Base-by-base conservation (phyloP, 1,140 invertebrate genomes). In the Caenorhabditis inopinata region DNA sequence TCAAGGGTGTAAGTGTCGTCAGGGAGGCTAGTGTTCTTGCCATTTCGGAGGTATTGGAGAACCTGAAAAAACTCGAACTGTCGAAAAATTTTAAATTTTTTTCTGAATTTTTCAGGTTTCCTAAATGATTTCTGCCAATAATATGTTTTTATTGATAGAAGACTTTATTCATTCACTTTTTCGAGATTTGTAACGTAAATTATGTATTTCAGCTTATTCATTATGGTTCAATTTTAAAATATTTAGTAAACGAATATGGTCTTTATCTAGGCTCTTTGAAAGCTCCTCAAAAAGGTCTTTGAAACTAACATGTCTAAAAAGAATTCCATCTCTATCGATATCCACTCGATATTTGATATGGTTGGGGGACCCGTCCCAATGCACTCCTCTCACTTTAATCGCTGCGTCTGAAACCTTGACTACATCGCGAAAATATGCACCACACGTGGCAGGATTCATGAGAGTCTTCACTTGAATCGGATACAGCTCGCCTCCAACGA, bases 401-500 rank as follows among this genome's bases (percentile, higher is more conserved):
- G 49, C 49, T 7, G 35, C 35, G n/a, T 78, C 76, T 1, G 29
- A 38, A 9, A 38, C 53, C 21, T 53, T 38, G 21, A 78, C 51
- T 2, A 78, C 53, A 21, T 78, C 78, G n/a, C 58, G 32, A 18
- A 79, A 79, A n/a, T 27, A 79, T 29, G 58, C 16, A 23, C 78
- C 78, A 74, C 42, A 46, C 1, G 38, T 79, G 1, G 62, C 45
- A 2, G 38, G 47, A 51, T 79, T 58, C 38, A 79, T 47, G 7
- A 79, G 47, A 35, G 78, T 79, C 21, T 48, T 79, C 29, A 79
- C 35, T 58, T 79, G 78, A 47, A 74, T 46, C 11, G 78, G 78
- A 45, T 74, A 74, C 1, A 79, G 16, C 1, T 79, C 78, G 0
- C 78, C 78, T 1, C 78, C 78, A 9, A 79, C 78, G 25, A 79